A percentile compares a stretch with the other conserved stretches of the same genome.
Evolutionary conservation across 2,888 invertebrate genomes (phyloP).

Genomic region (Camponotus fellah): DNA sequence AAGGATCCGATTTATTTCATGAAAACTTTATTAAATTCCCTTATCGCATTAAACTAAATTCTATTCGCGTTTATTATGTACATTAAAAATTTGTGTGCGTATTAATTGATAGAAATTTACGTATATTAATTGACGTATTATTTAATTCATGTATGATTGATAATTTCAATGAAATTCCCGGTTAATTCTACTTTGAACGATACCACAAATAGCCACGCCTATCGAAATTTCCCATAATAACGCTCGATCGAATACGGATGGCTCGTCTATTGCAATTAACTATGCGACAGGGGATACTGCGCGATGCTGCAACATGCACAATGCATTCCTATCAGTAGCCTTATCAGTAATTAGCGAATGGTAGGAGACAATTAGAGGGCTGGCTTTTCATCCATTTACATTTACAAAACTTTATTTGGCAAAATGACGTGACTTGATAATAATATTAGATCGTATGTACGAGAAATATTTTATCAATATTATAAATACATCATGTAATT

Average conservation of each 20-base stretch:
- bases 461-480: background rate
- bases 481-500: background rate
- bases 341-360: slow-evolving; percentile 48
- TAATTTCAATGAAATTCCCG: background rate
- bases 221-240: slow-evolving; percentile 31
- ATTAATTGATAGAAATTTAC: background rate
- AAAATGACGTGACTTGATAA: background rate
- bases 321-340: slow-evolving; percentile 32
- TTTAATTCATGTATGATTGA: slow-evolving; percentile 8
- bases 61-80: background rate
- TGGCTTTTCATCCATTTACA: background rate
- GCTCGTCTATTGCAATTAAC: slow-evolving; percentile 48
- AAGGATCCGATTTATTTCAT: background rate
- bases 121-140: background rate
- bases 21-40: background rate
- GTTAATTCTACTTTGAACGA: background rate
- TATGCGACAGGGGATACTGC: slow-evolving; percentile 39
- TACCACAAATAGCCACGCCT: background rate
- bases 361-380: slow-evolving; percentile 27
- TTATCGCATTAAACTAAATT: background rate
- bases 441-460: background rate
- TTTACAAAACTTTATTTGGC: background rate
- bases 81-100: background rate
- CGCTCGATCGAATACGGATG: slow-evolving; percentile 28
- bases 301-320: slow-evolving; percentile 39